Evolutionary conservation across 2,113 vertebrate genomes (phyloP).

Genomic region (Pluvialis apricaria): DNA sequence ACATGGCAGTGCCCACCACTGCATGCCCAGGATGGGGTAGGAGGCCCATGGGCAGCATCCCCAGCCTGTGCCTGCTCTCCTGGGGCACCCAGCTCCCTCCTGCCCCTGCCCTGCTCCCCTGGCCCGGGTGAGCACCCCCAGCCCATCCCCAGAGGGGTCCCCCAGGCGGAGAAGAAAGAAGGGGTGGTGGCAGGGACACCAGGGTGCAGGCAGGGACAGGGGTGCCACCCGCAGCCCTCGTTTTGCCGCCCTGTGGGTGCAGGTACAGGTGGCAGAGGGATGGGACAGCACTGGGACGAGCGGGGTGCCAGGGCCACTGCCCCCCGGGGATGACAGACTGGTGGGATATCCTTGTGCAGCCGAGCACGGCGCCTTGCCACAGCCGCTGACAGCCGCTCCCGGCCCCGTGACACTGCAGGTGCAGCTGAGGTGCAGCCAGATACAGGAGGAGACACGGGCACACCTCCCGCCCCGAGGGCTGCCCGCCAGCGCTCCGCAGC

Average conservation of each 20-base stretch:
- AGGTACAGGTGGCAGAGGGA: background rate
- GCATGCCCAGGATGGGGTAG: background rate
- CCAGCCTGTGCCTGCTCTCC: background rate
- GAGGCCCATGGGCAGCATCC: background rate
- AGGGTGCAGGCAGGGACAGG: background rate
- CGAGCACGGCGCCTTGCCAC: rapidly evolving
- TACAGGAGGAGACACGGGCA: background rate
- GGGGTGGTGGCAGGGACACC: background rate
- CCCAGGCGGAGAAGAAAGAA: background rate
- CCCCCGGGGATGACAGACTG: background rate
- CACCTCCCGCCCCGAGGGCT: rapidly evolving
- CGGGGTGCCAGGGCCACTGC: background rate
- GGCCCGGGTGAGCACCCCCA: background rate
- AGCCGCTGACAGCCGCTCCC: background rate
- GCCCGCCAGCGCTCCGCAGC: background rate
- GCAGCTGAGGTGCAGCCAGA: rapidly evolving
- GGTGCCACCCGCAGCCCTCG: background rate
- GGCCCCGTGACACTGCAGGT: rapidly evolving
- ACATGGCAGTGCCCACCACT: rapidly evolving
- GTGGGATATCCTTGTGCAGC: background rate
- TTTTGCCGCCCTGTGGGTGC: background rate
- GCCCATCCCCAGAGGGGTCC: background rate
- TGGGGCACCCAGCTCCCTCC: background rate
- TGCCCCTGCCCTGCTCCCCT: background rate
- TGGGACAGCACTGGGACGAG: rapidly evolving